Conservation (phyloP, 2,113 vertebrate species). For the Triplophysa tibetana region DNA sequence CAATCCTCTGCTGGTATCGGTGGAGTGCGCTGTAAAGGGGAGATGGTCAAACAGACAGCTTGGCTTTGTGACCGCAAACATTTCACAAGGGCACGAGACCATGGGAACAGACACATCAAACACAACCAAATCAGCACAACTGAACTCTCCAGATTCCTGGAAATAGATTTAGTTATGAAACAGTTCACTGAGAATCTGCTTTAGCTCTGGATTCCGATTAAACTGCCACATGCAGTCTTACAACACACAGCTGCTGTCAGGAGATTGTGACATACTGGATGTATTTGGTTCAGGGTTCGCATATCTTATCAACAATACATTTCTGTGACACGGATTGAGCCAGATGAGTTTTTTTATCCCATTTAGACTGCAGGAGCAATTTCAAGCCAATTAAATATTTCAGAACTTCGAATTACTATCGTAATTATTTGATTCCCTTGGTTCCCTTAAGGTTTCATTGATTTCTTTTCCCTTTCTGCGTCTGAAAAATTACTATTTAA, state of each 20-base stretch:
- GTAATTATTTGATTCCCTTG: no score
- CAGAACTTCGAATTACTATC: no score
- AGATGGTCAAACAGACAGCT: constrained; percentile 66
- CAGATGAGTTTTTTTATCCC: background rate
- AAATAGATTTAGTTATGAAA: constrained; percentile 9
- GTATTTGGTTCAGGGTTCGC: background rate
- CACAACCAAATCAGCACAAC: constrained; percentile 20
- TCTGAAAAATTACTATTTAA: no score
- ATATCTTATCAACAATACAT: background rate
- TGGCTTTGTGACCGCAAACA: constrained; percentile 60
- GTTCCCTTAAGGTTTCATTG: no score
- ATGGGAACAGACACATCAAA: constrained; percentile 65
- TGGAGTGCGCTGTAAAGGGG: constrained; percentile 50
- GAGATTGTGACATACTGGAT: background rate
- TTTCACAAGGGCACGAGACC: constrained; percentile 69
- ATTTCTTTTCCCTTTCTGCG: no score
- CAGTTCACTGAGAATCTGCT: constrained; percentile 21
- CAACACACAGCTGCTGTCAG: constrained; percentile 9
- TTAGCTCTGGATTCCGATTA: constrained; percentile 31
- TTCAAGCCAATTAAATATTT: no score
- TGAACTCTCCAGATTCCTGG: constrained; percentile 44
- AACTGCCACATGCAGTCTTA: constrained; percentile 26
- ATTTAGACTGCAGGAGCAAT: no score
- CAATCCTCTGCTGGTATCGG: constrained; percentile 52
- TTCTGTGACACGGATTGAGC: constrained; percentile 30